phyloP scores from a whole-genome alignment of 2,888 invertebrate genomes.

The Caenorhabditis sp. region DNA sequence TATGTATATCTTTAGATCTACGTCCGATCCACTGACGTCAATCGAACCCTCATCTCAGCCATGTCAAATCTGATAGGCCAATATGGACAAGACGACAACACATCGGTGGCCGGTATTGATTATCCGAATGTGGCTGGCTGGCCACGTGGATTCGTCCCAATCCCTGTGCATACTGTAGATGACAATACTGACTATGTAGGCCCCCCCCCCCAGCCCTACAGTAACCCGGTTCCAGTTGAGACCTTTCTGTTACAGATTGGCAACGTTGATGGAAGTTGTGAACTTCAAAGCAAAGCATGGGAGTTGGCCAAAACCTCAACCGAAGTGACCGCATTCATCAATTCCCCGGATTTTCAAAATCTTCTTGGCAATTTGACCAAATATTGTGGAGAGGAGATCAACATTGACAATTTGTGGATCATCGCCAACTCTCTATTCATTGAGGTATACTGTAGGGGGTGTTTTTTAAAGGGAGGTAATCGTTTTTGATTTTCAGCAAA shows the following conservation, averaged over 20 bases:
- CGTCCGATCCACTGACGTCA: slow-evolving; percentile 83
- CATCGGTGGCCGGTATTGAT: slow-evolving; percentile 49
- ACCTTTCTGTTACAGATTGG: slow-evolving; percentile 36
- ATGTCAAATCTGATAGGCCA: slow-evolving; percentile 60
- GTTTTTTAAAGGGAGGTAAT: not conserved
- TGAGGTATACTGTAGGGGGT: slow-evolving; percentile 28
- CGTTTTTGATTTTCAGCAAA: slow-evolving; percentile 25
- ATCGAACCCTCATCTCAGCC: slow-evolving; percentile 80
- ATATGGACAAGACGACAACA: slow-evolving; percentile 47
- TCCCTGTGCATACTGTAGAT: slow-evolving; percentile 83
- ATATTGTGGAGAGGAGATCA: slow-evolving; percentile 20
- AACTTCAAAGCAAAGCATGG: slow-evolving; percentile 45
- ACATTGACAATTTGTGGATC: slow-evolving; percentile 51
- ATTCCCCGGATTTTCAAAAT: slow-evolving; percentile 22
- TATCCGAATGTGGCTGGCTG: slow-evolving; percentile 54
- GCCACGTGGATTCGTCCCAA: slow-evolving; percentile 75
- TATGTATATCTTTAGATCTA: too few species aligned
- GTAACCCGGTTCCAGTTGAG: slow-evolving; percentile 2
- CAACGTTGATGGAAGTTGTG: slow-evolving; percentile 45
- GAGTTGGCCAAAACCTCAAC: slow-evolving; percentile 38
- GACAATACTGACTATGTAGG: slow-evolving; percentile 76
- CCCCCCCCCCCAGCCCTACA: too few species aligned
- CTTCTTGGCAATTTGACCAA: slow-evolving; percentile 30
- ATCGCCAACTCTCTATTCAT: slow-evolving; percentile 40
- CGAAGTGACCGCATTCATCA: slow-evolving; percentile 37